Base-by-base conservation (phyloP, 2,888 invertebrate species). In the Platerodrilus igneus region DNA sequence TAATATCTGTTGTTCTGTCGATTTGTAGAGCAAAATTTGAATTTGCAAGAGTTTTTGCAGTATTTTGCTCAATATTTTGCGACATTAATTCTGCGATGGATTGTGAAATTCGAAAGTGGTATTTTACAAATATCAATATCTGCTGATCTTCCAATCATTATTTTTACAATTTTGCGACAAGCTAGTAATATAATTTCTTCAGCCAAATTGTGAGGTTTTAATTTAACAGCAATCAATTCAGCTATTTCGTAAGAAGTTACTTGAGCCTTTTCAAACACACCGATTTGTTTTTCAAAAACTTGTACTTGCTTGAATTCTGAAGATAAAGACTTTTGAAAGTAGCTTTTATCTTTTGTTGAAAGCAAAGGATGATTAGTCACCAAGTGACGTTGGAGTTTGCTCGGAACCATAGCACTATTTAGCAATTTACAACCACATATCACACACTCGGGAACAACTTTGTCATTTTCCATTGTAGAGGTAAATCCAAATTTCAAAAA, bases 1-100 rank as follows among this genome's bases (percentile, higher is more conserved):
- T 45, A 36, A 48, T 42, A 28, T 48, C 39, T 19, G 48, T 45
- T 23, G 45, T 42, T 42, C 45, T 37, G 20, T 45, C 45, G 13
- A 45, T 29, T 48, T 48, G 39, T 45, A 48, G 37, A 40, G 45
- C 39, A 42, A 46, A 47, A 26, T 27, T 41, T 38, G 34, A 41
- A 41, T 45, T 38, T 37, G 17, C 26, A 37, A 41, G 37, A 25
- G 30, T 25, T 25, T 37, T 37, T 20, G 34, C 42, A 26, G 36
- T 36, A 35, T 38, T 42, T 42, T 35, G n/a, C 27, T 46, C 41
- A 41, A 41, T 45, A 35, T 38, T 41, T 20, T 19, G 26, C 13
- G 34, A 45, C 37, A 27, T 18, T 10, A 22, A 33, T 19, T 16
- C n/a, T 18, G 16, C 14, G 15, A 23, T 22, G 19, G 15, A 23